These are phyloP conservation scores for Ichneumoninae sp. DNA, from an alignment of 2,888 invertebrate genomes.

Conservation along the genomic window DNA sequence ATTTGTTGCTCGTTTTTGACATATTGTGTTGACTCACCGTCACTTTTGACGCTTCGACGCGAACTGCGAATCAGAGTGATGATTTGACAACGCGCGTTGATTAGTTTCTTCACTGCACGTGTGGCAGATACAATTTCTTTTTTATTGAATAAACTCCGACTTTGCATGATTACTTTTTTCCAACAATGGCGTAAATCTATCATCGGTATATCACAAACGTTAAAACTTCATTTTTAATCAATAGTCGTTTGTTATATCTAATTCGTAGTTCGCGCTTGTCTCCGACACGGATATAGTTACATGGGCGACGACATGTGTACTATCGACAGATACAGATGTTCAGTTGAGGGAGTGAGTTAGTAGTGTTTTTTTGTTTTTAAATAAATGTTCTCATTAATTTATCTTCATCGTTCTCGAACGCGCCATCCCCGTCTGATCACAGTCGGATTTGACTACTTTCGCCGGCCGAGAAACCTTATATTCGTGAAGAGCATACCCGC, in stretches of 20 bases:
- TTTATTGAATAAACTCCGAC: not conserved
- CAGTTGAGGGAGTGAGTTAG: not conserved
- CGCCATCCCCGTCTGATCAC: not conserved
- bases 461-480: conserved; percentile 87
- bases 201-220: not conserved
- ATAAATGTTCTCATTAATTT: not conserved
- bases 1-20: not conserved
- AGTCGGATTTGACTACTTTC: conserved; percentile 69
- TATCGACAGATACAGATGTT: conserved; percentile 26
- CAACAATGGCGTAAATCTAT: not conserved
- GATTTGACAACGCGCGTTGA: not conserved
- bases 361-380: not conserved
- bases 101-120: not conserved
- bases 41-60: not conserved
- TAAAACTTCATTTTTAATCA: conserved; percentile 19
- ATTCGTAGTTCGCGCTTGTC: conserved; percentile 24
- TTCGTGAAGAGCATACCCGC: conserved; percentile 87
- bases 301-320: not conserved
- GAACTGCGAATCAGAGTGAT: conserved; percentile 32
- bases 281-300: conserved; percentile 1
- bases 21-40: not conserved
- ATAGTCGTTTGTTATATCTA: conserved; percentile 1
- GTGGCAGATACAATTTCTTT: not conserved
- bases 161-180: not conserved
- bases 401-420: not conserved